These are phyloP conservation scores for Melanostoma mellinum DNA, from an alignment of 2,888 invertebrate genomes.

Conservation along the genomic window DNA sequence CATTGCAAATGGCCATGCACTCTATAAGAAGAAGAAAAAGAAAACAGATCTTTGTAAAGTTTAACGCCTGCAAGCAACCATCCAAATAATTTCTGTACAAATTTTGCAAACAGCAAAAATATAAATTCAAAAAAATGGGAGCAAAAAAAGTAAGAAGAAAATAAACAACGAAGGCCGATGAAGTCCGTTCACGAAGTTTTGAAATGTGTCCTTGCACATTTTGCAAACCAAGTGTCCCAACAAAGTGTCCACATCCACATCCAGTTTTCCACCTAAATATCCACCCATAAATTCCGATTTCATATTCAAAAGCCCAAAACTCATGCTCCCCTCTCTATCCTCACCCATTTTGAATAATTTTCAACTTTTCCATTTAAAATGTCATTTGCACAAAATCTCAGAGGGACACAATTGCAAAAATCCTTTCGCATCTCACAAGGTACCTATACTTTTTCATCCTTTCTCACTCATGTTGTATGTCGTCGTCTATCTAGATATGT, in stretches of 20 bases:
- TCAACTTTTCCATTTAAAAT: conserved; percentile 72
- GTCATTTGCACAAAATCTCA: conserved; percentile 70
- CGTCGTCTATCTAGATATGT: neutral
- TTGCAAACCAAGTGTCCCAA: neutral
- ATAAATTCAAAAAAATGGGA: neutral
- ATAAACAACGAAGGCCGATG: conserved; percentile 29
- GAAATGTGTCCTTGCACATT: conserved; percentile 8
- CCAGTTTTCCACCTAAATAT: conserved; percentile 19
- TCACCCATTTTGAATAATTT: conserved; percentile 72
- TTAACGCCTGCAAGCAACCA: conserved; percentile 11
- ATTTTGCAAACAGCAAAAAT: neutral
- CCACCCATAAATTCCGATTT: conserved; percentile 61
- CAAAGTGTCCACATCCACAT: conserved; percentile 16
- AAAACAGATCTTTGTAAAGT: conserved; percentile 18
- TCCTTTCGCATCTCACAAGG: conserved; percentile 47
- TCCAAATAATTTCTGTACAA: conserved; percentile 41
- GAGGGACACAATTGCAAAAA: conserved; percentile 65
- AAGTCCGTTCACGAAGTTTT: conserved; percentile 22
- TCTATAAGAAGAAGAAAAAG: neutral
- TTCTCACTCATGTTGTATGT: conserved; percentile 8
- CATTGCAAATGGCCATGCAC: neutral
- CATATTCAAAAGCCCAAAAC: conserved; percentile 67
- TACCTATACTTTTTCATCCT: neutral
- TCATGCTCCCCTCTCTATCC: conserved; percentile 28
- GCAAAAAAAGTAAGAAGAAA: conserved; percentile 12